phyloP scores from a whole-genome alignment of 2,797 vertebrate species.

The Ptychobarbus kaznakovi region DNA sequence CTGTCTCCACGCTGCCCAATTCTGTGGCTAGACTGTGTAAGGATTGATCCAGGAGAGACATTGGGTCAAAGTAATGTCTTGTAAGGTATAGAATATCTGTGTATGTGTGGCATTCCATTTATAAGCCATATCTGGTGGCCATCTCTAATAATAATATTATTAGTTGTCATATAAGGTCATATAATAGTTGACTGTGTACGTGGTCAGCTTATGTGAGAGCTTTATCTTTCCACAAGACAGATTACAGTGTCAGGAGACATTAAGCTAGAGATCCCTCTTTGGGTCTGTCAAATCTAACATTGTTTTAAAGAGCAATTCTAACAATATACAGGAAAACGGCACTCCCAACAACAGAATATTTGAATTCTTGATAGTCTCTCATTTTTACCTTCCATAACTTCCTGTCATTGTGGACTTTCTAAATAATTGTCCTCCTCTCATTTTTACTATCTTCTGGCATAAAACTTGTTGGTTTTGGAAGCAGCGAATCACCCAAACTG shows the following conservation, averaged over 20 bases:
- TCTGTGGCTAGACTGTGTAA: conserved; percentile 30
- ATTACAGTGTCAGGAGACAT: conserved; percentile 36
- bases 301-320: conserved; percentile 6
- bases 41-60: conserved; percentile 23
- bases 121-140: neutral
- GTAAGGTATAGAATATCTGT: neutral
- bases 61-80: conserved; percentile 13
- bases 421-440: neutral
- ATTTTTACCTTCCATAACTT: neutral
- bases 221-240: conserved; percentile 34
- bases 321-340: neutral
- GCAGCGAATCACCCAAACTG: neutral
- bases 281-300: neutral
- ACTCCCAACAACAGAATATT: neutral
- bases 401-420: neutral
- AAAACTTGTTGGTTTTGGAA: neutral
- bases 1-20: conserved; percentile 22
- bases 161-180: too few relatives aligned
- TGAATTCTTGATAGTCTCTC: neutral
- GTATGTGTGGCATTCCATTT: neutral
- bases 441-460: neutral
- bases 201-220: conserved; percentile 3
- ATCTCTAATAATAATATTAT: too few relatives aligned
- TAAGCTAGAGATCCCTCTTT: neutral
- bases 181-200: neutral